These are phyloP conservation scores for Diaphora mendica DNA, from an alignment of 2,888 invertebrate species.

Conservation along the genomic window DNA sequence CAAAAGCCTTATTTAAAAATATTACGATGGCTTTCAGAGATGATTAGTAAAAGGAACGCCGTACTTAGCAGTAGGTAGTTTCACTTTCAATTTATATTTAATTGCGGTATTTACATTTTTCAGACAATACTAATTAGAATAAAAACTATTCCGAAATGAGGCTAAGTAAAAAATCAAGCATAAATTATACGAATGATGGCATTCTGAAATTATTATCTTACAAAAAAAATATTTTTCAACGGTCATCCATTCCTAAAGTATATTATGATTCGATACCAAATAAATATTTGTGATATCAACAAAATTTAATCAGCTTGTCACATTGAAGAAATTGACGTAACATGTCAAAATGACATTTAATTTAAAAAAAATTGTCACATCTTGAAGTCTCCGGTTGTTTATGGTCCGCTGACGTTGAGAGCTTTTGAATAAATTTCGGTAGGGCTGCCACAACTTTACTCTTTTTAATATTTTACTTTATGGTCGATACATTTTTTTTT, in stretches of 20 bases:
- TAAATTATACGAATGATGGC: background rate
- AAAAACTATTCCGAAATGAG: background rate
- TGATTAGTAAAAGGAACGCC: background rate
- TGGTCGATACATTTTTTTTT: background rate
- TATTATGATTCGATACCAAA: slow-evolving; percentile 12
- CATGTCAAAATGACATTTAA: slow-evolving; percentile 39
- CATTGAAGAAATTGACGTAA: slow-evolving; percentile 34
- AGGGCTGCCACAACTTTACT: slow-evolving; percentile 47
- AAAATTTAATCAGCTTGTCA: slow-evolving; percentile 28
- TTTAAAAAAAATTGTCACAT: slow-evolving; percentile 51
- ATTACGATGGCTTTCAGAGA: background rate
- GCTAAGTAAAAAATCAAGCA: background rate
- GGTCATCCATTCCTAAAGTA: background rate
- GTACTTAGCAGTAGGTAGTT: background rate
- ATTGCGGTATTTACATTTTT: background rate
- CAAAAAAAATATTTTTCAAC: background rate
- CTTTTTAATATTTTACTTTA: background rate
- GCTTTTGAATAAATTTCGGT: slow-evolving; percentile 70
- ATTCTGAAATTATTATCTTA: background rate
- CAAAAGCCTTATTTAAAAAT: background rate
- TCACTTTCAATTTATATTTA: background rate
- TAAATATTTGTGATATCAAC: slow-evolving; percentile 21
- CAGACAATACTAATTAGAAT: background rate
- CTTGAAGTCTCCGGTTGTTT: slow-evolving; percentile 58
- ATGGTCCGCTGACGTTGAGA: slow-evolving; percentile 61